Percentiles rank a stretch among this genome's conserved stretches.
These are phyloP conservation scores for Caenorhabditis brenneri DNA, from an alignment of 1,140 invertebrate species.

Conservation along the genomic window DNA sequence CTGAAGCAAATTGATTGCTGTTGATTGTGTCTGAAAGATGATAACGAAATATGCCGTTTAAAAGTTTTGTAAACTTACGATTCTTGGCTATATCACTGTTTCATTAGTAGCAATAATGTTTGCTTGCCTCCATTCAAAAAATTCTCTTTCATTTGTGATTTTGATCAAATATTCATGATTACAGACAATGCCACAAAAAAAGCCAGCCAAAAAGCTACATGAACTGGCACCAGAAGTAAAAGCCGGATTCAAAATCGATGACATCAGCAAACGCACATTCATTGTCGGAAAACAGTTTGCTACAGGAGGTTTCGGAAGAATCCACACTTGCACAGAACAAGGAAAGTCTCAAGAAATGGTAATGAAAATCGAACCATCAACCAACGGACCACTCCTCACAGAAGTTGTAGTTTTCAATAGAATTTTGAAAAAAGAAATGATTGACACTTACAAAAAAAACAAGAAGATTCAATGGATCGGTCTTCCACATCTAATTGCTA, in stretches of 20 bases:
- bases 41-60: too few species aligned
- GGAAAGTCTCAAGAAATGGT: constrained; percentile 53
- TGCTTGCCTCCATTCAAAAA: too few species aligned
- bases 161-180: background rate
- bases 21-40: background rate
- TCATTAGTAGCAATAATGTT: too few species aligned
- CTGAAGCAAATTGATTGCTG: background rate
- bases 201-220: constrained; percentile 35
- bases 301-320: constrained; percentile 63
- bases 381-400: constrained; percentile 64
- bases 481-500: constrained; percentile 47
- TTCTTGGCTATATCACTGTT: too few species aligned
- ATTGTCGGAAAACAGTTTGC: constrained; percentile 66
- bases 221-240: constrained; percentile 46
- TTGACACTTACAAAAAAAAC: constrained; percentile 58
- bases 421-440: constrained; percentile 57
- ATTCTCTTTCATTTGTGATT: background rate
- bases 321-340: constrained; percentile 62
- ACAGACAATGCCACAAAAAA: constrained; percentile 43
- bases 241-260: background rate
- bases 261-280: constrained; percentile 55
- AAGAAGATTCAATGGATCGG: constrained; percentile 51
- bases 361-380: constrained; percentile 62
- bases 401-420: constrained; percentile 62
- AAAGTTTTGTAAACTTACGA: too few species aligned